These are phyloP conservation scores for Odocoileus hemionus DNA, from an alignment of 2,113 vertebrate species.

Conservation along the genomic window DNA sequence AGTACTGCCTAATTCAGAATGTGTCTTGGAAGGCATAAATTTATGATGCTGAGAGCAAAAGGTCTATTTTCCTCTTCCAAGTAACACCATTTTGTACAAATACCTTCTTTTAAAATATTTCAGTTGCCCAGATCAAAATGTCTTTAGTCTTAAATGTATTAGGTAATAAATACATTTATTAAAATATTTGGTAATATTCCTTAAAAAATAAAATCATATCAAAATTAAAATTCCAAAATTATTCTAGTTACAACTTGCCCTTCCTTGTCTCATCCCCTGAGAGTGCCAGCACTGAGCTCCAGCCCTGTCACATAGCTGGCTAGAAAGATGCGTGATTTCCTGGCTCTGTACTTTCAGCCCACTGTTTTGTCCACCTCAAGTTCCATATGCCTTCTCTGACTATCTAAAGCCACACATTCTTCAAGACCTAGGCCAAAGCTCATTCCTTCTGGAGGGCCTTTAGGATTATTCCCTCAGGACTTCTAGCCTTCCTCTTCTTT, in stretches of 20 bases:
- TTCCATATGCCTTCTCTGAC: not conserved
- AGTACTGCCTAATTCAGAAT: not conserved
- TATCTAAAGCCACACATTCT: not conserved
- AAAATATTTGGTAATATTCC: not conserved
- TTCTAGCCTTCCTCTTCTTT: not conserved
- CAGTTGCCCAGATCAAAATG: not conserved
- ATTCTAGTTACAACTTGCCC: not conserved
- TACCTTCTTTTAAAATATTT: slow-evolving; percentile 14
- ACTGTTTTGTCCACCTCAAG: not conserved
- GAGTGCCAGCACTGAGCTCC: not conserved
- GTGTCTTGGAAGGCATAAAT: not conserved
- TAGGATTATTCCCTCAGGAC: not conserved
- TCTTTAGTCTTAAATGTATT: not conserved
- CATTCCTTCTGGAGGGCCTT: not conserved
- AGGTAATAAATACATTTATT: not conserved
- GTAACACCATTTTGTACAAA: not conserved
- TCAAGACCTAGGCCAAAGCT: not conserved
- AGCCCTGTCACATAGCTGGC: not conserved
- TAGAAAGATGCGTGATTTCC: not conserved
- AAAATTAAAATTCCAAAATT: not conserved
- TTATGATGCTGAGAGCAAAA: not conserved
- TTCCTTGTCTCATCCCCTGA: not conserved
- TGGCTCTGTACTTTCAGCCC: not conserved
- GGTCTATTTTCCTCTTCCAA: not conserved
- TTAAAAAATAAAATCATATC: not conserved